Base-by-base conservation (phyloP, 2,797 vertebrate species). In the Sternarchorhynchus goeldii region DNA sequence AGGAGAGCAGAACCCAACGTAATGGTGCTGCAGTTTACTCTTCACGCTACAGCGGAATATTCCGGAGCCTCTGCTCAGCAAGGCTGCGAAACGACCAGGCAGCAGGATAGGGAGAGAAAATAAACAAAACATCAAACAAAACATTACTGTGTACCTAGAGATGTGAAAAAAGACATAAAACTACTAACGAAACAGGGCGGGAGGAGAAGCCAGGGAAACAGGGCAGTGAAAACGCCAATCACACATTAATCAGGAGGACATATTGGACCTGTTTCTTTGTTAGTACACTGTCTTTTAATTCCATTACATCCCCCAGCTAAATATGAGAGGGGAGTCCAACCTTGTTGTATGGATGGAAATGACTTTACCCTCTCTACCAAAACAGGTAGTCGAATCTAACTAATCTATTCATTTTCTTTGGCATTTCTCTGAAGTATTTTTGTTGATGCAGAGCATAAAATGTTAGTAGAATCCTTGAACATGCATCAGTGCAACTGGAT, bases 1-100 rank as follows among this genome's bases (percentile, higher is more conserved):
- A n/a, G 56, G 29, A 70, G 78, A 74, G 64, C 66, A 6, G 59
- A 82, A 76, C 60, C 55, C 67, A 74, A 71, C 55, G 66, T 58
- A 60, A 76, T 41, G 34, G 4, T 29, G 45, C 63, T 69, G 67
- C 68, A 65, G 67, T 81, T 79, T 31, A 58, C 34, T 50, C 34
- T 32, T 70, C 31, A 31, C 16, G 12, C 58, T 31, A 64, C n/a
- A 31, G 31, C 17, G 34, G 10, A 62, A 25, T 25, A 6, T 31
- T 34, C 29, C 17, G 17, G 17, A 69, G 75, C 39, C 17, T 29
- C 17, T 29, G 60, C 36, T 74, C 8, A 6, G 21, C 71, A 58
- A n/a, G 55, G 41, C 78, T 20, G 5, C 18, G 50, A 71, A 65
- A 71, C 68, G 58, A 58, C 41, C 53, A 18, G 53, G 31, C 50